Base-by-base conservation (phyloP, 2,113 vertebrate genomes). In the Acrocephalus arundinaceus region DNA sequence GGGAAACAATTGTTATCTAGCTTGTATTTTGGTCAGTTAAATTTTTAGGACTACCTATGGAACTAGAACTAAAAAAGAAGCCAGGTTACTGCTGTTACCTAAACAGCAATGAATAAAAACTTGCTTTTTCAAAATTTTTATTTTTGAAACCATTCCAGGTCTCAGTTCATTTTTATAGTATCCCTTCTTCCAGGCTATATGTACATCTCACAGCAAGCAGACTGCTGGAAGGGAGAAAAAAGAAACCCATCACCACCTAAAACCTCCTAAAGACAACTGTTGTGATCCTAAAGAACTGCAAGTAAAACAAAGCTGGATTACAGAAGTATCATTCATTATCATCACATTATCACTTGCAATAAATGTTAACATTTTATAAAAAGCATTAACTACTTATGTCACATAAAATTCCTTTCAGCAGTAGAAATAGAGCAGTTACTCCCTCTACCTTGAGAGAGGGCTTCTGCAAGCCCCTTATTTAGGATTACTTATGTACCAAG, bases 321-420 rank as follows among this genome's bases (percentile, higher is more conserved):
- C 7, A 41, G 15, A 76, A 46, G 12, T 15, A 61, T 6, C 0
- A 0, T 39, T 88, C 45, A 68, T 46, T 22, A 63, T 30, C 22
- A 66, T 31, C 33, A 46, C 14, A 16, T 35, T 63, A 55, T 28
- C 39, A 62, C 15, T n/a, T 54, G 39, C 17, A 63, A 21, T 30
- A 77, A 67, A 8, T 6, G 19, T 37, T 22, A 63, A 21, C 7
- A 52, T 66, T 70, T 25, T 22, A 57, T 10, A 80, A 84, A 80
- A 71, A 51, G 13, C 22, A 51, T 59, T 78, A 87, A 23, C n/a
- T 77, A 58, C 7, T 66, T 57, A 54, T 4, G 2, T 54, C 13
- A 24, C 19, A 61, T 13, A 66, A 70, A 87, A 37, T 37, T 54
- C 1, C 75, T 85, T 51, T 39, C 71, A 68, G 39, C 11, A 82